These are phyloP conservation scores for Ibycter americanus DNA, from an alignment of 2,797 vertebrate genomes.

Conservation along the genomic window DNA sequence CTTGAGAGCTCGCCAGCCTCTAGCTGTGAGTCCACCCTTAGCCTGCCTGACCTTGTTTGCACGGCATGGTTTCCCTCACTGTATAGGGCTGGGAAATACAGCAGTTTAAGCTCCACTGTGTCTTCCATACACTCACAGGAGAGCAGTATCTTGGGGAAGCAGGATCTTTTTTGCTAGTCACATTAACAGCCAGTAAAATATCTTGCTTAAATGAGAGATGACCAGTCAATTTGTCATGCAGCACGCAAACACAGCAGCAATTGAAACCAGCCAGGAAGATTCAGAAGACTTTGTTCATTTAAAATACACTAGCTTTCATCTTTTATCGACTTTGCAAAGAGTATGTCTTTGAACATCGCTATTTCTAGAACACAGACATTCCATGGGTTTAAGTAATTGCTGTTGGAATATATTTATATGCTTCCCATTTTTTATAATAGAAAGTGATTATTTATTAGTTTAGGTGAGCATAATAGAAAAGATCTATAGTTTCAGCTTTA, in stretches of 20 bases:
- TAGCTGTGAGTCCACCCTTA: neutral
- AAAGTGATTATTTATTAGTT: neutral
- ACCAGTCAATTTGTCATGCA: neutral
- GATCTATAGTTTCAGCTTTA: neutral
- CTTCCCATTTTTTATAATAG: neutral
- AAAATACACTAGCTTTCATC: neutral
- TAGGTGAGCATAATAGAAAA: neutral
- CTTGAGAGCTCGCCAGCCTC: neutral
- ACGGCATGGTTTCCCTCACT: fast-evolving
- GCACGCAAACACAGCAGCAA: neutral
- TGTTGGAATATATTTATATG: neutral
- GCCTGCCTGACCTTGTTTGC: neutral
- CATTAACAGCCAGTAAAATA: neutral
- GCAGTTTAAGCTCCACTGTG: neutral
- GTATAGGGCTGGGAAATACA: neutral
- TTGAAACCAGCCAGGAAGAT: neutral
- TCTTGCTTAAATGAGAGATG: fast-evolving
- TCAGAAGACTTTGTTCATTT: neutral
- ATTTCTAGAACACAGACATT: neutral
- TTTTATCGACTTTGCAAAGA: neutral
- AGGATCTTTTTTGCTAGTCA: neutral
- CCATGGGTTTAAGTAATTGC: neutral
- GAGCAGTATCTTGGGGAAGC: neutral
- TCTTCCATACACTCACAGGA: neutral
- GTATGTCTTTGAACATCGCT: neutral